Evolutionary conservation across 2,113 vertebrate genomes (phyloP).

Genomic region (Carlito syrichta): DNA sequence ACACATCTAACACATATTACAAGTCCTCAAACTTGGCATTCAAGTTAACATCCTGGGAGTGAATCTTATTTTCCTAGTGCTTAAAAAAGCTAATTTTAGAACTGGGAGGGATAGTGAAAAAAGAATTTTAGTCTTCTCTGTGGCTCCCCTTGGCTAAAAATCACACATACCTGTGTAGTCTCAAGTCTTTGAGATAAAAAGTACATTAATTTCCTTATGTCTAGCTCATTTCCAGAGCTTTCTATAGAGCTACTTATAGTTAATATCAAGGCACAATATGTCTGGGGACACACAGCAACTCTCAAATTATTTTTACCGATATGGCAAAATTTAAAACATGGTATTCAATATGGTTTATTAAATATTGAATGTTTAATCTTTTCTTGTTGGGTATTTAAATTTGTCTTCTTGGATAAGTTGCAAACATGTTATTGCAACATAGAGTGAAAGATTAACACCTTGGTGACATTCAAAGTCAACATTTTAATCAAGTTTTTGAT

Average conservation of each 20-base stretch:
- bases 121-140: background rate
- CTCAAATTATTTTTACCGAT: background rate
- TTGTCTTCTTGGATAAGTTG: background rate
- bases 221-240: background rate
- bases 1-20: conserved; percentile 7
- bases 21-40: conserved; percentile 29
- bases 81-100: conserved; percentile 60
- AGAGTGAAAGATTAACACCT: background rate
- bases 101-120: background rate
- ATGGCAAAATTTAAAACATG: background rate
- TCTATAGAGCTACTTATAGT: background rate
- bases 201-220: background rate
- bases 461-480: background rate
- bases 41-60: conserved; percentile 35
- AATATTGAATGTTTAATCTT: too few relatives aligned
- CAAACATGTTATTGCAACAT: background rate
- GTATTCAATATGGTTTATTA: background rate
- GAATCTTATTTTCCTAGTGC: conserved; percentile 44
- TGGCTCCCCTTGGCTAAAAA: background rate
- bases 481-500: background rate
- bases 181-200: conserved; percentile 19
- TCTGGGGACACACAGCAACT: background rate
- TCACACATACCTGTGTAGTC: background rate
- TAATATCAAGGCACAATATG: background rate
- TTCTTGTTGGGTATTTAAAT: too few relatives aligned